Percentiles rank a stretch among this genome's conserved stretches.
Evolutionary conservation across 2,888 invertebrate genomes (phyloP).

Genomic region (Scaptomyza tumidula): DNA sequence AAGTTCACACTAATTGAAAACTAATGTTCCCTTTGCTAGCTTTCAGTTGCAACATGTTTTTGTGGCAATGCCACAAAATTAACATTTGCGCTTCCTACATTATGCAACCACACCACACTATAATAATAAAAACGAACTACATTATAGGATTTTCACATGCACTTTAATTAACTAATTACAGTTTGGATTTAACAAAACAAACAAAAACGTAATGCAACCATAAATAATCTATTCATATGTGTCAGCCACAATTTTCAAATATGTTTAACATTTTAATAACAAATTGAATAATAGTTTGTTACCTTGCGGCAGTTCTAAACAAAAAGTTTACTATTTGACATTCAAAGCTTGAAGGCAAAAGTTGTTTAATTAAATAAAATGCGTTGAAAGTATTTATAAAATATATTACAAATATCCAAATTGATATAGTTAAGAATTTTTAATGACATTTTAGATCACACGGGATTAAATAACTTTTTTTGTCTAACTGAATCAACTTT

Average conservation of each 20-base stretch:
- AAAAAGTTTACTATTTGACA: background rate
- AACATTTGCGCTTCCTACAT: slow-evolving; percentile 28
- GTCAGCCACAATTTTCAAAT: background rate
- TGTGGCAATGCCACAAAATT: slow-evolving; percentile 38
- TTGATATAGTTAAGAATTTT: too few species aligned
- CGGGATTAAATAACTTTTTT: too few species aligned
- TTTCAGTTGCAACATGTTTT: slow-evolving; percentile 39
- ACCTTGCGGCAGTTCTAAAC: background rate
- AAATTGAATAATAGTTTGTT: too few species aligned
- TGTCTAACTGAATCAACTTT: too few species aligned
- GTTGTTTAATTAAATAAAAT: too few species aligned
- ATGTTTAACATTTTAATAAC: background rate
- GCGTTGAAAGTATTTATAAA: too few species aligned
- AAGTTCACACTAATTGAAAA: slow-evolving; percentile 53
- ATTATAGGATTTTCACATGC: slow-evolving; percentile 1
- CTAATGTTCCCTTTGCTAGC: slow-evolving; percentile 36
- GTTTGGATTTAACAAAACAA: background rate
- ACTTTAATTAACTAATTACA: slow-evolving; percentile 38
- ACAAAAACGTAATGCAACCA: background rate
- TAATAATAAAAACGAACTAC: background rate
- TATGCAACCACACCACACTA: slow-evolving; percentile 1
- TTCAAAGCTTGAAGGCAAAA: too few species aligned
- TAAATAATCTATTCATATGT: background rate
- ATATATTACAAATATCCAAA: too few species aligned
- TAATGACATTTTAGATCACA: too few species aligned